Conservation (phyloP, 2,888 invertebrate species). For the Pyrochroa serraticornis region DNA sequence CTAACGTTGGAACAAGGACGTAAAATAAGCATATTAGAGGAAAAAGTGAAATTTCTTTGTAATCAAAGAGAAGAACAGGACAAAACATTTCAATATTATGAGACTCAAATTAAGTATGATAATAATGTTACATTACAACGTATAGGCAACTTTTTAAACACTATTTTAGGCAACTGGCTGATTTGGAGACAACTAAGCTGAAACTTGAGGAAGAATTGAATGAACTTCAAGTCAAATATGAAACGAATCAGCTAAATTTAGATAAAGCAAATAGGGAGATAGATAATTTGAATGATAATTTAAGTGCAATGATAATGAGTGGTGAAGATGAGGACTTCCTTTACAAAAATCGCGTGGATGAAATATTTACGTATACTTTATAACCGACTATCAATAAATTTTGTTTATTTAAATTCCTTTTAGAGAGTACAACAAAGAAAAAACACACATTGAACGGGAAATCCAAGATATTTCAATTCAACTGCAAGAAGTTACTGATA, state of each 20-base stretch:
- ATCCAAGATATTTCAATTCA: conserved; percentile 15
- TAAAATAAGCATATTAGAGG: conserved; percentile 20
- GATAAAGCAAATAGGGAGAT: conserved; percentile 21
- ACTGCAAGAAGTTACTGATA: conserved; percentile 6
- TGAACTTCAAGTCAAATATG: neutral
- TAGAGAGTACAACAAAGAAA: conserved; percentile 17
- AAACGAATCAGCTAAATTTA: conserved; percentile 19
- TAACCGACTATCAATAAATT: neutral
- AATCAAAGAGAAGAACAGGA: conserved; percentile 11
- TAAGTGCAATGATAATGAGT: neutral
- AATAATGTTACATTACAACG: no score
- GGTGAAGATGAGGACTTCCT: conserved; percentile 4
- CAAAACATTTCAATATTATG: conserved; percentile 13
- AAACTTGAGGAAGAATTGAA: conserved; percentile 9
- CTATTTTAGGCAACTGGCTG: conserved; percentile 1
- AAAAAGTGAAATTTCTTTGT: conserved; percentile 8
- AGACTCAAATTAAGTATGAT: conserved; percentile 16
- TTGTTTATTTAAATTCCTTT: neutral
- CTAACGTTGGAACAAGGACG: conserved; percentile 4
- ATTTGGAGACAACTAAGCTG: conserved; percentile 4
- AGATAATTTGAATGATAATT: conserved; percentile 30
- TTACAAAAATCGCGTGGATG: conserved; percentile 7
- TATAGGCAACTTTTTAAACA: neutral
- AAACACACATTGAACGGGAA: conserved; percentile 10
- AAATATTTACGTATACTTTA: conserved; percentile 6